Evolutionary conservation across 2,888 invertebrate species (phyloP).

Genomic region (Stenurella melanura): DNA sequence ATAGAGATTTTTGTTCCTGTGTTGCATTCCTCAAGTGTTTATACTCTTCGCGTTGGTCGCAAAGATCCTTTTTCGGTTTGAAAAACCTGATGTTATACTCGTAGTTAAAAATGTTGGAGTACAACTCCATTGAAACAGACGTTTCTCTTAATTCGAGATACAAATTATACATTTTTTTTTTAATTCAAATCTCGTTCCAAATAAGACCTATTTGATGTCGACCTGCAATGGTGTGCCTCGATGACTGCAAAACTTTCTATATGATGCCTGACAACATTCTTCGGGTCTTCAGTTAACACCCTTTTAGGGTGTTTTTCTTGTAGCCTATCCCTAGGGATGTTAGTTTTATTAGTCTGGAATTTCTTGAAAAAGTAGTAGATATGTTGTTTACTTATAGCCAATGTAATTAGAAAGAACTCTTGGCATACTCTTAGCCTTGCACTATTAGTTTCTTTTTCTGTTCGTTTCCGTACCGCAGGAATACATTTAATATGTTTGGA

Average conservation of each 20-base stretch:
- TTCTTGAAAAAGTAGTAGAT: too few species aligned
- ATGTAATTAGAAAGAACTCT: too few species aligned
- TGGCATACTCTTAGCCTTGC: too few species aligned
- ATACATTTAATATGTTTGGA: too few species aligned
- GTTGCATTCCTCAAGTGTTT: background rate
- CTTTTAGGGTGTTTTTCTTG: too few species aligned
- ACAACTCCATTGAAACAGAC: background rate
- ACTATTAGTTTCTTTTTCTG: too few species aligned
- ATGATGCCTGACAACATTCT: too few species aligned
- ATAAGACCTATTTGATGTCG: background rate
- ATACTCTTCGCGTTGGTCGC: constrained; percentile 8
- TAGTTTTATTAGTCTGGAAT: too few species aligned
- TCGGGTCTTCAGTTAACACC: too few species aligned
- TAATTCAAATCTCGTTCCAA: background rate
- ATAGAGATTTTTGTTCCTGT: background rate
- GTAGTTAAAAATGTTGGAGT: constrained; percentile 2
- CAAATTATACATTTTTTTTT: constrained; percentile 5
- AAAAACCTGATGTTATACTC: constrained; percentile 1
- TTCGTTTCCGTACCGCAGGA: too few species aligned
- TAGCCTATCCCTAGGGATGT: too few species aligned
- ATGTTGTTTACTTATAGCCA: too few species aligned
- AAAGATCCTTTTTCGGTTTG: constrained; percentile 14
- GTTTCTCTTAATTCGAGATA: background rate
- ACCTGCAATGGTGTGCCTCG: background rate
- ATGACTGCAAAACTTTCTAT: background rate